Percentiles rank a stretch among this genome's conserved stretches.
Conservation (phyloP, 2,797 vertebrate genomes). For the Rhabdomys pumilio region DNA sequence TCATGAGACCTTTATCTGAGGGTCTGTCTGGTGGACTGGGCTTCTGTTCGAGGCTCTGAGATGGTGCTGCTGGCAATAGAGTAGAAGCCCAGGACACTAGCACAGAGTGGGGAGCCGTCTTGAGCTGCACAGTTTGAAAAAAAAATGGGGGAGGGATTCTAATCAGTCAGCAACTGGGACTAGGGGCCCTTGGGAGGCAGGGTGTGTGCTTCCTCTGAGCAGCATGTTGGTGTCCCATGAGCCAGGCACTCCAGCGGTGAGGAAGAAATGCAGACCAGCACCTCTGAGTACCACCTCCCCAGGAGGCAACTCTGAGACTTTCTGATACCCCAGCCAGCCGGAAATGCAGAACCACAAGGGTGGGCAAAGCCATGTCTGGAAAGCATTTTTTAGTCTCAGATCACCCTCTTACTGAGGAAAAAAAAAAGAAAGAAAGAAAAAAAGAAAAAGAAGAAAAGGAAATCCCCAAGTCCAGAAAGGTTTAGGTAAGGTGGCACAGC, state of each 20-base stretch:
- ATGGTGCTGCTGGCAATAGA: neutral
- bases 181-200: neutral
- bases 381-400: neutral
- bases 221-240: neutral
- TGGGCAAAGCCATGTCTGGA: neutral
- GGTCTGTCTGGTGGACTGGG: accelerated
- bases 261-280: neutral
- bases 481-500: neutral
- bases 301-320: neutral
- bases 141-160: neutral
- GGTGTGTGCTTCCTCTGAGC: neutral
- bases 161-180: neutral
- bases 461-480: neutral
- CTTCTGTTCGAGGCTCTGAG: neutral
- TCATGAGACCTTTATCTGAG: neutral
- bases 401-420: neutral
- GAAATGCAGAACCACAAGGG: neutral
- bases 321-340: neutral
- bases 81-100: neutral
- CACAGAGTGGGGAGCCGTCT: neutral
- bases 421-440: too few relatives aligned
- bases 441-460: neutral
- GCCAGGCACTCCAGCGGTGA: neutral
- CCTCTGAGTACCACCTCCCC: neutral
- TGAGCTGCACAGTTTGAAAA: neutral